Base-by-base conservation (phyloP, 2,888 invertebrate species). In the Tetramorium bicarinatum region DNA sequence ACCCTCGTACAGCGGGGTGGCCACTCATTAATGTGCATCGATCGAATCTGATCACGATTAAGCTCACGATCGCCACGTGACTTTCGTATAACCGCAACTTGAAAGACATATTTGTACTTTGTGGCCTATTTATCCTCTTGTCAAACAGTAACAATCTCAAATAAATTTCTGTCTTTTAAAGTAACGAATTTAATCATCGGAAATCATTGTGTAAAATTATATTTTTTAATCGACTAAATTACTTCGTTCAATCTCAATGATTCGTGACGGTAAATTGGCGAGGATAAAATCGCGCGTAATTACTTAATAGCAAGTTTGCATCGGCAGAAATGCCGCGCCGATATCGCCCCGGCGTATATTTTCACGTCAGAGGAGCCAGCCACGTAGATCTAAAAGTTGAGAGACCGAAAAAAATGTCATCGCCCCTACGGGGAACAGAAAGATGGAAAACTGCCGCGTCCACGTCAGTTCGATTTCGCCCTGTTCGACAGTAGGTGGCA, bases 381-480 rank as follows among this genome's bases (percentile, higher is more conserved):
- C 69, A 62, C 85, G 62, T 47, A 80, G 77, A 80, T 79, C 86
- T 59, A 64, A 86, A 85, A 83, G 74, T 87, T 83, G 87, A 77
- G 79, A 69, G 83, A 83, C 82, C 85, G 86, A 85, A 86, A 89
- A 88, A 90, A 90, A 90, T 90, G 86, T 88, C 90, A 88, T 85
- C 88, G 87, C 86, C 88, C 88, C 90, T 88, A 80, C 84, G 86
- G 87, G 88, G 75, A 84, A 89, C 86, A 83, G 90, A 89, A 90
- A 90, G 89, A 90, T 90, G 90, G 90, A 90, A 90, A 90, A 90
- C 90, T 90, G 90, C 83, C 87, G 90, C 89, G 90, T 89, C 88
- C 89, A 89, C 85, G 89, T 90, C 91, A 90, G 91, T 91, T 90
- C 89, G 90, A 90, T 90, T 90, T 87, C 88, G 87, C 82, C 82